Conservation (phyloP, 2,888 invertebrate species). For the Pharmacophagus antenor region DNA sequence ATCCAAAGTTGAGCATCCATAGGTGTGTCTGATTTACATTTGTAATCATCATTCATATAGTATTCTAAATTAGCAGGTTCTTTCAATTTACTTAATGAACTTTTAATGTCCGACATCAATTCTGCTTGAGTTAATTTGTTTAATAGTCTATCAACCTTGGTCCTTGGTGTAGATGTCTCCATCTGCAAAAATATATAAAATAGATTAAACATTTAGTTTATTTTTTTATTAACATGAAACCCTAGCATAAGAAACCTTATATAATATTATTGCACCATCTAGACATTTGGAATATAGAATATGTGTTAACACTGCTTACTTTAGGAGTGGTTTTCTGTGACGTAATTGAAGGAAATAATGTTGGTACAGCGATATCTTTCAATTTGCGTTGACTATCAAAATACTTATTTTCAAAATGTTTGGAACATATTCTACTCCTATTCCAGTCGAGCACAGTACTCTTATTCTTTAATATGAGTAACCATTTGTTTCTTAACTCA, state of each 20-base stretch:
- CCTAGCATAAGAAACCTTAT: not conserved
- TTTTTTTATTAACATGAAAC: not conserved
- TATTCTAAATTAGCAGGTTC: conserved; percentile 58
- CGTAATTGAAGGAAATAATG: conserved; percentile 48
- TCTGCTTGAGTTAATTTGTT: conserved; percentile 56
- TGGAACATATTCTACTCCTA: conserved; percentile 66
- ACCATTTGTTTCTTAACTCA: conserved; percentile 66
- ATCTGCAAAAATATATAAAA: conserved; percentile 16
- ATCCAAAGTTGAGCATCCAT: conserved; percentile 63
- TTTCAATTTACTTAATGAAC: conserved; percentile 46
- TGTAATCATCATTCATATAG: conserved; percentile 57
- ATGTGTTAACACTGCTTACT: conserved; percentile 38
- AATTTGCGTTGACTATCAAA: conserved; percentile 60
- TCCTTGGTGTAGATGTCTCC: conserved; percentile 27
- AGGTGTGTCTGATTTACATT: conserved; percentile 53
- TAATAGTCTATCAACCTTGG: conserved; percentile 53
- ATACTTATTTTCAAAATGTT: conserved; percentile 64
- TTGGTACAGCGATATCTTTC: conserved; percentile 61
- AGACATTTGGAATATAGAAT: not conserved
- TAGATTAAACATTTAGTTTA: not conserved
- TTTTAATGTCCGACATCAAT: conserved; percentile 57
- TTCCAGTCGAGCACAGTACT: conserved; percentile 61
- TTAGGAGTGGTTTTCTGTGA: conserved; percentile 36
- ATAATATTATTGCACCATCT: not conserved
- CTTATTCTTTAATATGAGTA: conserved; percentile 56